These are phyloP conservation scores for Himalopsyche japonica DNA, from an alignment of 2,888 invertebrate genomes.

Conservation along the genomic window DNA sequence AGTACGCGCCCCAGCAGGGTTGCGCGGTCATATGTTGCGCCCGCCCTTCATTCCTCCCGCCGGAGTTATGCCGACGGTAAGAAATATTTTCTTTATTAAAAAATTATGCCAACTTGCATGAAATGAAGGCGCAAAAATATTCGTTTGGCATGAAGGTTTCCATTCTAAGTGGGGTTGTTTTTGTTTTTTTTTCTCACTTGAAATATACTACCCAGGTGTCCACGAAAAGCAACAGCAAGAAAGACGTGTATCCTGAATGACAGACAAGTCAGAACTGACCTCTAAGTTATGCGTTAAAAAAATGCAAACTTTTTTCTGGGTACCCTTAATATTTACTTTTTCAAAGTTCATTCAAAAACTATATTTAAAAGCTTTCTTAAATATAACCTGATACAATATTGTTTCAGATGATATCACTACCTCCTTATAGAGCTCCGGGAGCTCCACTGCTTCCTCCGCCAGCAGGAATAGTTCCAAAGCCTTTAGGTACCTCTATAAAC, in stretches of 20 bases:
- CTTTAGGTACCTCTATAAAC: conserved; percentile 40
- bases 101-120: too few species aligned
- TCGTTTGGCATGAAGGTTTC: too few species aligned
- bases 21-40: conserved; percentile 56
- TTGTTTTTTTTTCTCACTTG: too few species aligned
- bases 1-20: conserved; percentile 81
- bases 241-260: too few species aligned
- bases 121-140: too few species aligned
- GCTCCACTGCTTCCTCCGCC: conserved; percentile 42
- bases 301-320: too few species aligned
- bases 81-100: background rate
- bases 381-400: background rate
- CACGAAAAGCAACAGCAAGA: too few species aligned
- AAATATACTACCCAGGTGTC: too few species aligned
- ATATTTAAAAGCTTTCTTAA: too few species aligned
- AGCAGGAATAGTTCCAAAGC: conserved; percentile 3
- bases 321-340: background rate
- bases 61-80: background rate
- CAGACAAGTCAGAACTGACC: too few species aligned
- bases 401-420: conserved; percentile 12
- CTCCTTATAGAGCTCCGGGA: conserved; percentile 55
- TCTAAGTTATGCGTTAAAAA: too few species aligned
- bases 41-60: conserved; percentile 72
- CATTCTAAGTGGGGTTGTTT: too few species aligned
- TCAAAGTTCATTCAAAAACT: background rate